Conservation (phyloP, 2,113 vertebrate genomes). For the Prinia subflava region DNA sequence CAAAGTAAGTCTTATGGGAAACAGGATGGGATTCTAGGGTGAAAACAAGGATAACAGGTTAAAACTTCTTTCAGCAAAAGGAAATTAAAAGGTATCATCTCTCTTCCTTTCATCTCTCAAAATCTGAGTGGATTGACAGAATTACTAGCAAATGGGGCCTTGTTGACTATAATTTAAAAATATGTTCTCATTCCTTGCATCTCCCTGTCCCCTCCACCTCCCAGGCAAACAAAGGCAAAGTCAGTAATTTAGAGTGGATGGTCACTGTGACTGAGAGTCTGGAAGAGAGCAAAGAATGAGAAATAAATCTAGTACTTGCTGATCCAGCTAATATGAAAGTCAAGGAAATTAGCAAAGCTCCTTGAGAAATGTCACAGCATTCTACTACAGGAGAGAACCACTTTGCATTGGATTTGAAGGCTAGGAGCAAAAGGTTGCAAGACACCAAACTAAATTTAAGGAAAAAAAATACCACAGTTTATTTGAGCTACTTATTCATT, state of each 20-base stretch:
- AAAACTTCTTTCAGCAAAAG: not conserved
- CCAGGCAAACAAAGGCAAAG: not conserved
- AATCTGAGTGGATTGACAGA: not conserved
- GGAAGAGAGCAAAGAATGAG: not conserved
- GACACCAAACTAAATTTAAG: not conserved
- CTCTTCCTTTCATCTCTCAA: not conserved
- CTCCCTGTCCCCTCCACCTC: not conserved
- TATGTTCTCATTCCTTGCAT: not conserved
- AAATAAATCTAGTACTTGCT: constrained; percentile 24
- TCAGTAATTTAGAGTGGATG: not conserved
- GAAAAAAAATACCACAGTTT: not conserved
- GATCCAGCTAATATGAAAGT: constrained; percentile 39
- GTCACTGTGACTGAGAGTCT: not conserved
- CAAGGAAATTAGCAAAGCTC: constrained; percentile 44
- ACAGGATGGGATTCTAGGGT: not conserved
- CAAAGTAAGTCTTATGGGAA: not conserved
- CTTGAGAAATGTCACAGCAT: constrained; percentile 36
- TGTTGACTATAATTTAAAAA: not conserved
- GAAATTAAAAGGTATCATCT: not conserved
- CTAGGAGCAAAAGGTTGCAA: not conserved
- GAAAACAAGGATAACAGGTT: not conserved
- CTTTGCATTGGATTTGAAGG: not conserved
- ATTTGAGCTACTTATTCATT: not conserved
- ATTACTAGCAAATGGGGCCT: not conserved
- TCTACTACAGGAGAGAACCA: not conserved